These are phyloP conservation scores for Nemotelus nigrinus DNA, from an alignment of 2,888 invertebrate species.

Conservation along the genomic window DNA sequence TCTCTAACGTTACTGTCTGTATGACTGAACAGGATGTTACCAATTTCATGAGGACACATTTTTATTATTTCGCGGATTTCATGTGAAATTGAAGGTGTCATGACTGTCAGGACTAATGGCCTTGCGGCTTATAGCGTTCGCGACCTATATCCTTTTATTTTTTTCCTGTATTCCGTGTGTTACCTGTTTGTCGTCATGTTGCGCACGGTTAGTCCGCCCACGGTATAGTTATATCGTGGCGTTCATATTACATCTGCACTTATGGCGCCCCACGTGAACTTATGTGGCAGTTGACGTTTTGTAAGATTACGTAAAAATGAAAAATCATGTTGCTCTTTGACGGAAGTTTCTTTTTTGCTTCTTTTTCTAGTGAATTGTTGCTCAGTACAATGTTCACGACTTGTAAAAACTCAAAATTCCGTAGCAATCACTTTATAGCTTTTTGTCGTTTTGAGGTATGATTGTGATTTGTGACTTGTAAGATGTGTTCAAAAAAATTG, in stretches of 20 bases:
- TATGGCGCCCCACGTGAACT: conserved; percentile 12
- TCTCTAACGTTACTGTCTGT: not conserved
- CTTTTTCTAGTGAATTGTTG: not conserved
- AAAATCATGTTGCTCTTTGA: conserved; percentile 26
- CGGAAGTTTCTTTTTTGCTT: conserved; percentile 17
- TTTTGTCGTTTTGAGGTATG: too few relatives aligned
- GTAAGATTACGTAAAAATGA: conserved; percentile 31
- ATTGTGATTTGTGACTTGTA: too few relatives aligned
- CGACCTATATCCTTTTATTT: conserved; percentile 15
- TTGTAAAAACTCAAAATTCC: not conserved
- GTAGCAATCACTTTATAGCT: conserved; percentile 3
- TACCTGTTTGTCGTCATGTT: not conserved
- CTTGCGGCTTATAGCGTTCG: conserved; percentile 27
- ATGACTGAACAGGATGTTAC: not conserved
- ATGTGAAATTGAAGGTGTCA: conserved; percentile 44
- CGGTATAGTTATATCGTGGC: too few relatives aligned
- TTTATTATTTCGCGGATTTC: conserved; percentile 46
- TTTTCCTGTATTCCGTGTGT: conserved; percentile 13
- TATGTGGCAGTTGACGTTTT: conserved; percentile 31
- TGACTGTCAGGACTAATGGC: conserved; percentile 42
- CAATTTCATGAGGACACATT: conserved; percentile 33
- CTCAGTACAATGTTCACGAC: not conserved
- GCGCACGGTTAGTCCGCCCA: not conserved
- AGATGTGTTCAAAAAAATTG: too few relatives aligned
- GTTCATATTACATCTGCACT: not conserved